Evolutionary conservation across 2,797 vertebrate genomes (phyloP), one percentile per base, ranked within the genome.

Genomic region (Chelmon rostratus): DNA sequence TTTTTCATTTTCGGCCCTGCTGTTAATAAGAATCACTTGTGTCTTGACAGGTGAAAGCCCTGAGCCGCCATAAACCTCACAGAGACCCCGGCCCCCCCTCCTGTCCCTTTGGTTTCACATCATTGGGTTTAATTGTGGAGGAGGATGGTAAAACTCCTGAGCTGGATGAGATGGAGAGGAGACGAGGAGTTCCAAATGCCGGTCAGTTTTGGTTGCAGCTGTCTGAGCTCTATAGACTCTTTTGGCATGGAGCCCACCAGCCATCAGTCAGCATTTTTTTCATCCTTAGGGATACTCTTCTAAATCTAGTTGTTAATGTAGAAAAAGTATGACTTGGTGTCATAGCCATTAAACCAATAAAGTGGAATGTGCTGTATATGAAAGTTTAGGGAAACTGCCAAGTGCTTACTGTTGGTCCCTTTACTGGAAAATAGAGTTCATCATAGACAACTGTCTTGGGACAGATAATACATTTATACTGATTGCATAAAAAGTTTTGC

Each of bases 81-180:
- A 62, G 76, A 87, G 83, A 86, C 37, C 47, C 35, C 13, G 12
- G 1, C 56, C 28, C 42, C 62, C 42, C 31, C 49, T n/a, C 9
- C 16, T 28, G 16, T 12, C 65, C 35, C 33, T 37, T 21, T 47
- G 35, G 93, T 87, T 87, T 88, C 87, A 90, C 90, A 86, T 88
- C 87, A 76, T 66, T 93, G 88, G 73, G 68, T 92, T 94, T 93
- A 84, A 94, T 93, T 75, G 86, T 82, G 76, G 79, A 83, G 81
- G 72, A 86, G 82, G 86, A 81, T 76, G 63, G 89, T 93, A 90
- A 92, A 93, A 90, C 87, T 83, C 88, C 73, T 79, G 73, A 35
- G 80, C 85, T 84, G 87, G 77, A 83, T 85, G 69, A 88, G 85
- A 86, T 61, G 69, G 66, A 86, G 82, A 78, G 67, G 67, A 78